Conservation (phyloP, 2,113 vertebrate species). For the Gnathonemus longibarbis region DNA sequence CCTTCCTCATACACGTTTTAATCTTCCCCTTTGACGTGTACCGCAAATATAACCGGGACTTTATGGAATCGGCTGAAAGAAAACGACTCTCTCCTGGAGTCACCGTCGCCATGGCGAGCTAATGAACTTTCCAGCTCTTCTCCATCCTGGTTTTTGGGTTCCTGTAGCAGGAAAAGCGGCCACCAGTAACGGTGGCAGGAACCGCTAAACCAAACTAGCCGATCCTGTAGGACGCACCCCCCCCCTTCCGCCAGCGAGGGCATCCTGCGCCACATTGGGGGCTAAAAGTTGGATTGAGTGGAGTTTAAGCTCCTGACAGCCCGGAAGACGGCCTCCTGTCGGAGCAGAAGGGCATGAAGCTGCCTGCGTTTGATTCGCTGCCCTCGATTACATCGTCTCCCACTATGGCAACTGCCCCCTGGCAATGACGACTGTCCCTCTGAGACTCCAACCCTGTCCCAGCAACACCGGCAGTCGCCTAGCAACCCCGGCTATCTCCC, state of each 20-base stretch:
- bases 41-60: not conserved
- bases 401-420: conserved; percentile 35
- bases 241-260: not conserved
- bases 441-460: conserved; percentile 41
- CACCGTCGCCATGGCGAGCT: not conserved
- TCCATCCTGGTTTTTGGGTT: not conserved
- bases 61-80: not conserved
- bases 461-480: conserved; percentile 47
- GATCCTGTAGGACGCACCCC: not conserved
- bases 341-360: not conserved
- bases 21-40: conserved; percentile 15
- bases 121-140: not conserved
- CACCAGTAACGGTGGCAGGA: not conserved
- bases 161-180: not conserved
- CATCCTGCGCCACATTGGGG: not conserved
- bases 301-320: not conserved
- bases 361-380: conserved; percentile 9
- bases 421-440: conserved; percentile 31
- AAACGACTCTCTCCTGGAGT: not conserved
- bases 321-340: not conserved
- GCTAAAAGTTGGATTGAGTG: not conserved
- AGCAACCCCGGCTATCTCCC: conserved; percentile 35
- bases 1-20: conserved; percentile 15
- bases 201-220: not conserved
- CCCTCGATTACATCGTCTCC: conserved; percentile 28